Evolutionary conservation across 2,888 invertebrate species (phyloP).

Genomic region (Agriotes lineatus): DNA sequence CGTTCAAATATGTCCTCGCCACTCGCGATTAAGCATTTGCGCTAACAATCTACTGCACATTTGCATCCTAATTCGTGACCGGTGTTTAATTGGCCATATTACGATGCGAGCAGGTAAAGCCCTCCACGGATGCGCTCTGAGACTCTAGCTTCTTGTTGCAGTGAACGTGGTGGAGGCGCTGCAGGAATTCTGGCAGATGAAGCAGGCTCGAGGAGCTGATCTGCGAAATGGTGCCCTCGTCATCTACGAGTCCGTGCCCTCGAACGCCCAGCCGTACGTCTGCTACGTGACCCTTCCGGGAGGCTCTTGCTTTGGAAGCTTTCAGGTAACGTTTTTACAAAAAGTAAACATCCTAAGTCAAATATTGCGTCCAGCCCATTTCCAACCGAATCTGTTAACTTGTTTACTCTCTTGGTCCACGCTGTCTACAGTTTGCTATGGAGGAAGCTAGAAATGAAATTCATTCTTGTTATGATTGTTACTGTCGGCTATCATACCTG

Average conservation of each 20-base stretch:
- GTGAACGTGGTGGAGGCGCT: slow-evolving; percentile 96
- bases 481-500: too few species aligned
- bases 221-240: slow-evolving; percentile 90
- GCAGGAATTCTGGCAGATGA: slow-evolving; percentile 98
- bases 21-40: slow-evolving; percentile 49
- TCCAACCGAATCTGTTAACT: slow-evolving; percentile 38
- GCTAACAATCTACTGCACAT: slow-evolving; percentile 46
- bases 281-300: slow-evolving; percentile 96
- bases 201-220: slow-evolving; percentile 88
- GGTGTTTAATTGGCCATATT: slow-evolving; percentile 29
- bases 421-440: slow-evolving; percentile 13
- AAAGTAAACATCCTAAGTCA: slow-evolving; percentile 33
- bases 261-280: slow-evolving; percentile 91
- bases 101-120: slow-evolving; percentile 50
- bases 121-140: slow-evolving; percentile 35
- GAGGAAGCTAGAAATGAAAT: slow-evolving; percentile 17
- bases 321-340: slow-evolving; percentile 70
- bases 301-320: slow-evolving; percentile 95
- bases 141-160: slow-evolving; percentile 63
- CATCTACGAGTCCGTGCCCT: slow-evolving; percentile 94
- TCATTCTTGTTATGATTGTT: slow-evolving; percentile 2
- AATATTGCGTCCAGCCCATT: slow-evolving; percentile 32
- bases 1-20: slow-evolving; percentile 51
- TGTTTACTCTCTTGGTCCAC: slow-evolving; percentile 37
- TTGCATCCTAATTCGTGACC: slow-evolving; percentile 29